These are phyloP conservation scores for Myotis myotis DNA, from an alignment of 2,797 vertebrate species.

Conservation along the genomic window DNA sequence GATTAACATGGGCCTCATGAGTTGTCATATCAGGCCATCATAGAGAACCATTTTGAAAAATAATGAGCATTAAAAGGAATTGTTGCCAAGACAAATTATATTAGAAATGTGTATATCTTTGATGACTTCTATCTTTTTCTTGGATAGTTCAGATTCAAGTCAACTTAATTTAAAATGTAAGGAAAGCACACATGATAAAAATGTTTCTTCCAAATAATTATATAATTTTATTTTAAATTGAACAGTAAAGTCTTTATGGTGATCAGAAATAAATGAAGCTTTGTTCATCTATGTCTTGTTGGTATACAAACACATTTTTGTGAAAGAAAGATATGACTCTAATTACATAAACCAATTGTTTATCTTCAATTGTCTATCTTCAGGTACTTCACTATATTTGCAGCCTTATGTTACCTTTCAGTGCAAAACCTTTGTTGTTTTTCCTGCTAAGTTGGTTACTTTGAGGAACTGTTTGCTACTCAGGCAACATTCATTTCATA, in stretches of 20 bases:
- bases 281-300: background rate
- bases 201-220: background rate
- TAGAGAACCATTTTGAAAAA: background rate
- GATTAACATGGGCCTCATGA: background rate
- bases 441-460: background rate
- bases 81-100: background rate
- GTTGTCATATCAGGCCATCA: background rate
- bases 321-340: background rate
- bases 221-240: background rate
- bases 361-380: background rate
- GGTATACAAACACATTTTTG: background rate
- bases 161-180: conserved; percentile 11
- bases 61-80: background rate
- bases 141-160: background rate
- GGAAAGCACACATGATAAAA: background rate
- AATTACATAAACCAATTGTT: background rate
- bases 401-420: background rate
- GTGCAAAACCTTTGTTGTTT: background rate
- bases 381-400: rapidly evolving
- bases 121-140: background rate
- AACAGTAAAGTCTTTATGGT: background rate
- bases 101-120: background rate
- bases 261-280: background rate
- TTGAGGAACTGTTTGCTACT: background rate
- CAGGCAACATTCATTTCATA: background rate